Evolutionary conservation across 1,140 invertebrate genomes (phyloP).

Genomic region (Micrasema longulum): DNA sequence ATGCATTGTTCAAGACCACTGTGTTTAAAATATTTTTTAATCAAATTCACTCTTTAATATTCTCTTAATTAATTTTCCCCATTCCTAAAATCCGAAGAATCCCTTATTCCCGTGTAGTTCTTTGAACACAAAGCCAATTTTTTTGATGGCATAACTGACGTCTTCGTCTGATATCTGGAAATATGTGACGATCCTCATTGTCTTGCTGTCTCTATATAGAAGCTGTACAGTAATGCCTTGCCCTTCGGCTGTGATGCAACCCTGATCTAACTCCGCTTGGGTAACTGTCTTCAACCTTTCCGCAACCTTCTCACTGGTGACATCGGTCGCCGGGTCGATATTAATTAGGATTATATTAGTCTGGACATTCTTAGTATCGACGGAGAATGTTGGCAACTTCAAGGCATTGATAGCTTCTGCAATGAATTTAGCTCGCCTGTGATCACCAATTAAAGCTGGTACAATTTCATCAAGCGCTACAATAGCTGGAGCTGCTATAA

Average conservation of each 20-base stretch:
- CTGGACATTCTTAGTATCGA: constrained; percentile 76
- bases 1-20: no score
- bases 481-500: constrained; percentile 89
- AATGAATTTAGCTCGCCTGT: constrained; percentile 76
- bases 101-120: constrained; percentile 63
- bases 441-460: constrained; percentile 79
- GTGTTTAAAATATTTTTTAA: no score
- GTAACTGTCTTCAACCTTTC: constrained; percentile 69
- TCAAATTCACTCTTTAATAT: no score
- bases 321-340: constrained; percentile 63
- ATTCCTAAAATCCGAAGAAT: constrained; percentile 26
- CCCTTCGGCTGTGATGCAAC: constrained; percentile 61
- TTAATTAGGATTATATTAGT: constrained; percentile 85
- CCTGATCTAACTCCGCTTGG: constrained; percentile 69
- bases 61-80: no score
- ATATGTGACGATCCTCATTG: constrained; percentile 75
- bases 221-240: constrained; percentile 69
- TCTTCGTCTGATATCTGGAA: constrained; percentile 75
- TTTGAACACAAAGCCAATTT: constrained; percentile 72
- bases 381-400: constrained; percentile 69
- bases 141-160: constrained; percentile 73
- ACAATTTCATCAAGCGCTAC: constrained; percentile 83
- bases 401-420: constrained; percentile 75
- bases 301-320: constrained; percentile 70
- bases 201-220: constrained; percentile 66